phyloP scores from a whole-genome alignment of 2,797 vertebrate species.

The Tapera naevia region DNA sequence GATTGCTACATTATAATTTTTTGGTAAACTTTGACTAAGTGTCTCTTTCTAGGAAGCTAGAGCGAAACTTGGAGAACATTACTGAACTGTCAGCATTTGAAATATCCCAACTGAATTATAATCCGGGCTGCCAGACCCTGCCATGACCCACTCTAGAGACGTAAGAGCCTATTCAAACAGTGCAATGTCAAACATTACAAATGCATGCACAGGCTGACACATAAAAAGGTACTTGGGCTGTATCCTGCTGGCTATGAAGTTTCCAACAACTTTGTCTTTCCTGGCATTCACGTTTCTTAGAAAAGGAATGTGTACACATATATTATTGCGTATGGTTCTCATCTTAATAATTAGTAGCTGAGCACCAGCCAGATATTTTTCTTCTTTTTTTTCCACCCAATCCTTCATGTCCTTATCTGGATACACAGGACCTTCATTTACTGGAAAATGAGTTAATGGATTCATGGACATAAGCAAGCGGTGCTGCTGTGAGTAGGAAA shows the following conservation, averaged over 20 bases:
- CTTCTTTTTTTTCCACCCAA: neutral
- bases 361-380: neutral
- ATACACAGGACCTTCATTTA: neutral
- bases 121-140: neutral
- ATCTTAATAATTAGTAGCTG: neutral
- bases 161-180: constrained; percentile 40
- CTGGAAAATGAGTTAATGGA: neutral
- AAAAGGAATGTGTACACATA: neutral
- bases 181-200: constrained; percentile 12
- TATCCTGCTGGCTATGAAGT: neutral
- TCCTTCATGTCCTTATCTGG: neutral
- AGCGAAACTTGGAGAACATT: neutral
- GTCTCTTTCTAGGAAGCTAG: neutral
- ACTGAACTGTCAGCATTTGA: neutral
- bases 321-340: neutral
- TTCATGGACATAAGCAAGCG: neutral
- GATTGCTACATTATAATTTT: neutral
- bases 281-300: neutral
- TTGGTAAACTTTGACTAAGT: neutral
- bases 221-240: neutral
- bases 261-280: constrained; percentile 9
- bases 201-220: neutral
- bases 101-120: neutral
- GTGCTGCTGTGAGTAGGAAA: neutral
- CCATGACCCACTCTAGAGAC: neutral